Percentiles rank a stretch among this genome's conserved stretches.
Evolutionary conservation across 2,113 vertebrate species (phyloP).

Genomic region (Australoheros scitulus): DNA sequence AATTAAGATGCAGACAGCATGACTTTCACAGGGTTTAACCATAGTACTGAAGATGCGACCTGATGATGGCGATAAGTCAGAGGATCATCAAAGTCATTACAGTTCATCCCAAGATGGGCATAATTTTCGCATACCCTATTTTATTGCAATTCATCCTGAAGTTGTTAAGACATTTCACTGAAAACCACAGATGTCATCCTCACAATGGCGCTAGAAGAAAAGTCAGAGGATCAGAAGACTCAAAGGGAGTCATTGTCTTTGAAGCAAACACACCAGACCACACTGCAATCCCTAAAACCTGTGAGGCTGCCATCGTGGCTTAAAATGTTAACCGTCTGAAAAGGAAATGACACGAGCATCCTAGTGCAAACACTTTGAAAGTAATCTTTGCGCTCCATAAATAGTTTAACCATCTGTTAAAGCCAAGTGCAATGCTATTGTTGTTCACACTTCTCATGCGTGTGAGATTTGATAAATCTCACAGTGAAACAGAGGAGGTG

Average conservation of each 20-base stretch:
- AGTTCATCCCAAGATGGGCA: fast-evolving
- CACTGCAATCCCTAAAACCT: not conserved
- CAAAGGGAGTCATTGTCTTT: not conserved
- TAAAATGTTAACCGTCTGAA: not conserved
- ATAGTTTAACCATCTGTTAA: not conserved
- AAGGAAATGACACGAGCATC: not conserved
- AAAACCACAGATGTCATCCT: not conserved
- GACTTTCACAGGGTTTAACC: not conserved
- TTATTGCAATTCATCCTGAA: not conserved
- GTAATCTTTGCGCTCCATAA: not conserved
- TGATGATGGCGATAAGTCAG: not conserved
- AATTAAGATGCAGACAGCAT: not conserved
- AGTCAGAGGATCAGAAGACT: not conserved
- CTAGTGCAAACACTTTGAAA: not conserved
- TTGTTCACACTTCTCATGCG: not conserved
- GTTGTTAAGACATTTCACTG: not conserved
- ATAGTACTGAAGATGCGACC: too few species aligned
- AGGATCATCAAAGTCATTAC: not conserved
- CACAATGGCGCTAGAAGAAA: not conserved
- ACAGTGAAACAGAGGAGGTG: not conserved
- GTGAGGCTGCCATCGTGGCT: not conserved
- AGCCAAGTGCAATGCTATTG: not conserved
- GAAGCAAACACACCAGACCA: not conserved
- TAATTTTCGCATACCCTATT: not conserved
- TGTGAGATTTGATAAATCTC: conserved; percentile 34